Base-by-base conservation (phyloP, 1,140 invertebrate species). In the Drosophila kanapiae region DNA sequence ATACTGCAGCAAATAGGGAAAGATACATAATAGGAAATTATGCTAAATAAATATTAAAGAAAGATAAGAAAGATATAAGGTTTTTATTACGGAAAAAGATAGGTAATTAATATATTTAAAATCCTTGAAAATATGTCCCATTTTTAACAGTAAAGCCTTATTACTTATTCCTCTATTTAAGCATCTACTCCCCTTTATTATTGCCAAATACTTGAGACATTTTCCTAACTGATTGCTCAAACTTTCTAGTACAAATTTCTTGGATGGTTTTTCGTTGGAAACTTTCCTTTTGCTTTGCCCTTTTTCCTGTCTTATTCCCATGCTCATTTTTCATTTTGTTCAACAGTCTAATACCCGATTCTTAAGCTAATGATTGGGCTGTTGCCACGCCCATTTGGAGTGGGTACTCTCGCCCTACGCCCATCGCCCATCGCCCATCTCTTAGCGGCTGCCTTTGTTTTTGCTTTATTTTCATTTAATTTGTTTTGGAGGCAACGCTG, bases 301-400 rank as follows among this genome's bases (percentile, higher is more conserved):
- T 11, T 18, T 51, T 13, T 1, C 18, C 3, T 23, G 23, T 23
- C 23, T 23, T 23, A 51, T 69, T 40, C n/a, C 16, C 18, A 0
- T 3, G n/a, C 37, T 13, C 45, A 37, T 57, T 64, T 53, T 11
- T 45, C 45, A 58, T 48, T 54, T 51, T 8, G 16, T 64, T 6
- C 13, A 42, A 16, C 6, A 8, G 16, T 27, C 18, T 56, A 29
- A 33, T 43, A 47, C 45, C 9, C 18, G 10, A 58, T 65, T 5
- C 51, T 64, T 72, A 49, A 64, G 75, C 83, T 86, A 86, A 87
- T 86, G 80, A 86, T 81, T 69, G 40, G 40, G 57, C 53, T 49
- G 59, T 31, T 43, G 48, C 56, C 77, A 80, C 45, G 72, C 67
- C 58, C 29, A 11, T 35, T 27, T 63, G 35, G 31, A 45, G 8